Base-by-base conservation (phyloP, 2,888 invertebrate species). In the Tanytarsus gracilentus region DNA sequence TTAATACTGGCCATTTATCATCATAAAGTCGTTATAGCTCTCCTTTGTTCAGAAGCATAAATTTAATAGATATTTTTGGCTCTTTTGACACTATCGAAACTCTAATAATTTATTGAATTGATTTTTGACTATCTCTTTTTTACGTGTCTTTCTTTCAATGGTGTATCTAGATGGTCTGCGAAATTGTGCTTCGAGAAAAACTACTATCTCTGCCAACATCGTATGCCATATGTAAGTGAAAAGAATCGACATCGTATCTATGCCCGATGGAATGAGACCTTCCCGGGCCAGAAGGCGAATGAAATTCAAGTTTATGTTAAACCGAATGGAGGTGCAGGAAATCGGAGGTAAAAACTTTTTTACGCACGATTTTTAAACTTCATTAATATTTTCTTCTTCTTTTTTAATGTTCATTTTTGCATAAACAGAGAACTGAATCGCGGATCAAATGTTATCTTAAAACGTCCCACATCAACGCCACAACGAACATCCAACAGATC, bases 141-240 rank as follows among this genome's bases (percentile, higher is more conserved):
- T 18, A 18, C 16, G 21, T 40, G 18, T 18, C 14, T 40, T 40
- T 44, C 23, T 21, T 23, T 18, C 21, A n/a, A n/a, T n/a, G n/a
- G n/a, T n/a, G n/a, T n/a, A n/a, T 16, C 36, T 44, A 71, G 71
- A 67, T 74, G 74, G 74, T 73, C 74, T 52, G 72, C 73, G 58
- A 70, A 71, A 48, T 65, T 69, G 36, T 74, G 73, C 60, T 69
- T 70, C 59, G 73, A 74, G 58, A 71, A 70, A 63, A 66, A 71
- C 65, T 72, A 72, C 50, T 74, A 72, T 64, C 70, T 74, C 58
- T 74, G 74, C 65, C 73, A 74, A 64, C 74, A 74, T 66, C 73
- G 73, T 66, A 73, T 74, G 74, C 74, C 72, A 23, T 73, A 69
- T 65, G 74, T 74, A 55, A 74, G 70, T 63, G 73, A 70, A 60